These are phyloP conservation scores for Cygnus buccinator DNA, from an alignment of 2,113 vertebrate genomes.

Conservation along the genomic window DNA sequence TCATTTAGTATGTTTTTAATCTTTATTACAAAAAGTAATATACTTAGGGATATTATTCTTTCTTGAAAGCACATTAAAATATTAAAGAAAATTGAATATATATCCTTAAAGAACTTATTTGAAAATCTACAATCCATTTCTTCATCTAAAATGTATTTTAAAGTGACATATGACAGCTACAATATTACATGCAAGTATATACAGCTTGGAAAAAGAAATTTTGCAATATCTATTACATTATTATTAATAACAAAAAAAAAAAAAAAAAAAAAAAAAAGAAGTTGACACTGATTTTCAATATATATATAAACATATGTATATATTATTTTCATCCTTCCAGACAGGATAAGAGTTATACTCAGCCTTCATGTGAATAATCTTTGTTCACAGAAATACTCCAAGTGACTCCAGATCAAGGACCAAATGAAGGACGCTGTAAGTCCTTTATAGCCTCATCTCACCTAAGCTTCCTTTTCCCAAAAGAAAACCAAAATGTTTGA, in stretches of 20 bases:
- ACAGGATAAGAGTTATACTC: background rate
- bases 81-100: background rate
- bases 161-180: background rate
- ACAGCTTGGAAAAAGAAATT: background rate
- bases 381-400: background rate
- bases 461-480: background rate
- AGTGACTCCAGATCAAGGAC: background rate
- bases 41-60: constrained; percentile 2
- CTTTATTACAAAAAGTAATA: background rate
- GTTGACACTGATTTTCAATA: background rate
- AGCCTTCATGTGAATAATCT: background rate
- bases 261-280: background rate
- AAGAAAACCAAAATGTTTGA: background rate
- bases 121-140: background rate
- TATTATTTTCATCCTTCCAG: background rate
- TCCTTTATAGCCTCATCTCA: background rate
- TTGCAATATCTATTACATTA: background rate
- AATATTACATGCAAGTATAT: background rate
- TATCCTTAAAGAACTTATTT: background rate
- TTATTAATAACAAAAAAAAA: background rate
- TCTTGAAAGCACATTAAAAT: background rate
- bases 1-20: constrained; percentile 64
- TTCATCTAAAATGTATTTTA: background rate
- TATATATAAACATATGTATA: background rate
- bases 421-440: fast-evolving